Conservation (phyloP, 2,797 vertebrate species). For the Silurus aristotelis region DNA sequence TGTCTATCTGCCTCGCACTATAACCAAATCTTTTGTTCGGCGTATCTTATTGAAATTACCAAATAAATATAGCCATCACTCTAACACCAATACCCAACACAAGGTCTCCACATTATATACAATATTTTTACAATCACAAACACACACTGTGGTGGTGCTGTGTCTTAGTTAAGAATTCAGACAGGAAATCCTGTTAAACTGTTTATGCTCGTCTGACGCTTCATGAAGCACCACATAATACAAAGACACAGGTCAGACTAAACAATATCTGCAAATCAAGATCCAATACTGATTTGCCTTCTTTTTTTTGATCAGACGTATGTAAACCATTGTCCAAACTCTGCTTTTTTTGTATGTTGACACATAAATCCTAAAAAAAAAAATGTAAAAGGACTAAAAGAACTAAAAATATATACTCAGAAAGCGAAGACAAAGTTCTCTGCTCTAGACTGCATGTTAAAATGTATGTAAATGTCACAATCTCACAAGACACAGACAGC, state of each 20-base stretch:
- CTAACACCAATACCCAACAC: background rate
- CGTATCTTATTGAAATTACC: background rate
- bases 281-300: background rate
- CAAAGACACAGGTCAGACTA: conserved; percentile 13
- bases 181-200: conserved; percentile 59
- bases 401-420: background rate
- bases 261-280: conserved; percentile 22
- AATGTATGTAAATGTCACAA: background rate
- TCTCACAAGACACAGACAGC: background rate
- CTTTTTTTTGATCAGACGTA: background rate
- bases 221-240: conserved; percentile 23
- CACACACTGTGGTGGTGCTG: conserved; percentile 7
- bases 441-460: background rate
- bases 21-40: background rate
- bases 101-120: background rate
- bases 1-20: conserved; percentile 28
- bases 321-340: background rate
- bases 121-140: conserved; percentile 14
- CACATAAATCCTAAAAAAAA: background rate
- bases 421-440: background rate
- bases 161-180: conserved; percentile 35
- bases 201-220: conserved; percentile 45
- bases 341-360: background rate
- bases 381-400: background rate
- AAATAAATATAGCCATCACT: background rate